Evolutionary conservation across 2,797 vertebrate genomes (phyloP).

Genomic region (Myripristis jacobus): DNA sequence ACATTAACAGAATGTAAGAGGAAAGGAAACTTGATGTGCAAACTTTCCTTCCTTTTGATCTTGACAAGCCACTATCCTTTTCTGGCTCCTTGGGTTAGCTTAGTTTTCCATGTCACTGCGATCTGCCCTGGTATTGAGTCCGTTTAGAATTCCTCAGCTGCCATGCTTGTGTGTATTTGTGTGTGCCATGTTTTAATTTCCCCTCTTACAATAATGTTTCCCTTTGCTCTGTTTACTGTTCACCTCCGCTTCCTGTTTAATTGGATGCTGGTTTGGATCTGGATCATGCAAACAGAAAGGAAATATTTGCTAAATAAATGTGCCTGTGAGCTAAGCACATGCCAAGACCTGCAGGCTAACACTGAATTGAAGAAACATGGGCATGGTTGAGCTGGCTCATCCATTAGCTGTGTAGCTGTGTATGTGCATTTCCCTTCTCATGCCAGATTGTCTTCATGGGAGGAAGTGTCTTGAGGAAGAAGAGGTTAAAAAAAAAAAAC

Average conservation of each 20-base stretch:
- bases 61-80: conserved; percentile 6
- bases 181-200: conserved; percentile 46
- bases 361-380: conserved; percentile 19
- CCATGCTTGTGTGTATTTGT: conserved; percentile 1
- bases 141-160: conserved; percentile 30
- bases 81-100: not conserved
- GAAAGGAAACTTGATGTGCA: conserved; percentile 1
- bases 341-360: conserved; percentile 26
- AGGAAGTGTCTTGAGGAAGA: not conserved
- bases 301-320: conserved; percentile 55
- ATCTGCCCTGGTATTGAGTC: conserved; percentile 1
- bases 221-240: conserved; percentile 57
- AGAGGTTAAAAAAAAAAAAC: conserved; percentile 9
- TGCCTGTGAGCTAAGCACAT: conserved; percentile 33
- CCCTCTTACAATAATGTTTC: conserved; percentile 49
- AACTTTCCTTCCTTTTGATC: not conserved
- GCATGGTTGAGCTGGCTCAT: conserved; percentile 25
- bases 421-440: conserved; percentile 8
- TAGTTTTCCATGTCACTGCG: not conserved
- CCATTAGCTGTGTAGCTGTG: conserved; percentile 17
- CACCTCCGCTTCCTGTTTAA: conserved; percentile 65
- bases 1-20: not conserved
- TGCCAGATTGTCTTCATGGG: not conserved
- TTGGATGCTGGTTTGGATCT: conserved; percentile 54
- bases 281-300: conserved; percentile 56